Evolutionary conservation across 2,888 invertebrate genomes (phyloP), one percentile per base, ranked within the genome.

Genomic region (Acanthosoma haemorrhoidale): DNA sequence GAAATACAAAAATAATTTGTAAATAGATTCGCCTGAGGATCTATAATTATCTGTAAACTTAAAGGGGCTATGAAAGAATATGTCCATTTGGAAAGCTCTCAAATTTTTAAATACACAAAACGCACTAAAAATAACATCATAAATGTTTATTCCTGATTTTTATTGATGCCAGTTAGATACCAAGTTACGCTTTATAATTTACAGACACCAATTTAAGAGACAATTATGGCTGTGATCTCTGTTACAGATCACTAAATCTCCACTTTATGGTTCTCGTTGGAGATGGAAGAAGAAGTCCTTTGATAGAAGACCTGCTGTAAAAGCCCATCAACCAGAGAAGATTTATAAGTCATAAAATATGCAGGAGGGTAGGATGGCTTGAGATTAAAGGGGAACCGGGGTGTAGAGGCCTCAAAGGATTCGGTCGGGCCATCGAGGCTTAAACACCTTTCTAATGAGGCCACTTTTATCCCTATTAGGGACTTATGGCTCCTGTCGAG

Each of bases 341-440:
- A 51, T 51, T 51, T 51, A 51, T 25, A 51, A 51, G 51, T 51
- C 51, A 51, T 51, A 51, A 51, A 25, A 51, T 51, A 51, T 51
- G 25, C 13, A 51, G 51, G 51, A 51, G 51, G 51, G 25, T n/a
- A 51, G 51, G 18, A 21, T 51, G 25, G 4, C 51, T 51, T 51
- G 51, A 51, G 51, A 51, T 51, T 51, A 51, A 51, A 51, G 51
- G 25, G 51, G 51, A n/a, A 25, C 21, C 25, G 13, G 21, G 21
- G 51, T 51, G 51, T 51, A 25, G 25, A 21, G 13, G 11, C 11
- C 43, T 43, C 43, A 43, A 43, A 43, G 43, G 51, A 51, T 21
- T 51, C 9, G 25, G 51, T n/a, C 25, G 25, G 25, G 25, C 51
- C 51, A 51, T 11, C 51, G 51, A 51, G 51, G 51, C 51, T 21